Base-by-base conservation (phyloP, 2,113 vertebrate species). In the Oriolus oriolus region DNA sequence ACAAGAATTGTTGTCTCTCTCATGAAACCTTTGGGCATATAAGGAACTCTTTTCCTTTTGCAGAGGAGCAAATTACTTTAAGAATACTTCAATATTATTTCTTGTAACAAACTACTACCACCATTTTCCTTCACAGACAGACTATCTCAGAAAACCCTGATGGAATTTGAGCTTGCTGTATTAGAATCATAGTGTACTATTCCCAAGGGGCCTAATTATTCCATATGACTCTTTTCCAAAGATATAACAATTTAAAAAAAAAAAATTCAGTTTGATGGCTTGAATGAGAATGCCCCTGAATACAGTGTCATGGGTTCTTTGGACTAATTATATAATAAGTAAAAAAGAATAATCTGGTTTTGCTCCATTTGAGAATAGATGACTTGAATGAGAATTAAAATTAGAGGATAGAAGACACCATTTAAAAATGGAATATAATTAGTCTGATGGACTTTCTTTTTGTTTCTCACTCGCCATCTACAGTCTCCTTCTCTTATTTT, bases 311-410 rank as follows among this genome's bases (percentile, higher is more conserved):
- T 0, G 1, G 3, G 9, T 23, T 79, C 24, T 83, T 85, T 61
- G 33, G 33, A 65, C 59, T 45, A 68, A 65, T 30, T 26, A 12
- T 1, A 4, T 18, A 11, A 7, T 24, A 30, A 0, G 0, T 24
- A 42, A 50, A 75, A 53, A 50, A 27, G 2, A 56, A 18, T 5
- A 68, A 52, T 16, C 6, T n/a, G 7, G 1, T 42, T 93, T 80
- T 75, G 22, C 2, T 64, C 19, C 27, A 35, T 70, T 76, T 66
- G 27, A 44, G 21, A 78, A 44, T 9, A 77, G 47, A 54, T 47
- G 0, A 66, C 10, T 53, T 78, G 14, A 60, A 54, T 26, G 11
- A 77, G 10, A 88, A 90, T 59, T 59, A 63, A 59, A 84, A 66
- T 71, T 66, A 54, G 21, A 86, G 5, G 70, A 65, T 0, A 45